Evolutionary conservation across 2,888 invertebrate species (phyloP), one percentile per base, ranked within the genome.

Genomic region (Sinohyriopsis cumingii): DNA sequence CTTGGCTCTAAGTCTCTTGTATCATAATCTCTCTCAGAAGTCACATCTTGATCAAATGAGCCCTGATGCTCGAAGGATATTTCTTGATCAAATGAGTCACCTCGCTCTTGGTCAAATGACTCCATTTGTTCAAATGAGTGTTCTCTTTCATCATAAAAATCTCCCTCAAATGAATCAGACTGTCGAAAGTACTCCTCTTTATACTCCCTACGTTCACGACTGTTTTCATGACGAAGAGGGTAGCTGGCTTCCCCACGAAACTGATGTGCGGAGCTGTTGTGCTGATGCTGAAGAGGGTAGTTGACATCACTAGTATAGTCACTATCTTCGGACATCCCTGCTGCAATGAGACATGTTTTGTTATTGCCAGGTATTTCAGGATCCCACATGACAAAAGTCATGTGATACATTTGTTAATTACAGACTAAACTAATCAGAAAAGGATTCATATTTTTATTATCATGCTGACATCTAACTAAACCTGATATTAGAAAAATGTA

Each of bases 241-340:
- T 81, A 82, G 69, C 78, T 80, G 5, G 81, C 77, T 67, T 83
- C 84, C 60, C 89, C 87, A 62, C 89, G 88, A 82, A 89, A 91
- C 92, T 97, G 97, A 72, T 96, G 96, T 45, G 95, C 96, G 73
- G 96, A 96, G 88, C 95, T 95, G 92, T 97, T 97, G 85, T 96
- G 94, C 89, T 96, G 95, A 77, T 91, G 90, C 74, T 87, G 88
- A 64, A 88, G 83, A 66, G 97, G 97, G 92, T 95, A 97, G 92
- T 97, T 97, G 87, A 97, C 93, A 91, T 98, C 98, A 77, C 96
- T 96, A 76, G 97, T 98, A 91, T 98, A 98, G 92, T 98, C 98
- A 84, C 96, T 96, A 91, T 98, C 97, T 91, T 98, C 98, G 65
- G 97, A 97, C 90, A 97, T 95, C 72, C 97, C 87, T 68, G 89